These are phyloP conservation scores for Pristionchus maxplancki DNA, from an alignment of 2,888 invertebrate genomes.

Conservation along the genomic window DNA sequence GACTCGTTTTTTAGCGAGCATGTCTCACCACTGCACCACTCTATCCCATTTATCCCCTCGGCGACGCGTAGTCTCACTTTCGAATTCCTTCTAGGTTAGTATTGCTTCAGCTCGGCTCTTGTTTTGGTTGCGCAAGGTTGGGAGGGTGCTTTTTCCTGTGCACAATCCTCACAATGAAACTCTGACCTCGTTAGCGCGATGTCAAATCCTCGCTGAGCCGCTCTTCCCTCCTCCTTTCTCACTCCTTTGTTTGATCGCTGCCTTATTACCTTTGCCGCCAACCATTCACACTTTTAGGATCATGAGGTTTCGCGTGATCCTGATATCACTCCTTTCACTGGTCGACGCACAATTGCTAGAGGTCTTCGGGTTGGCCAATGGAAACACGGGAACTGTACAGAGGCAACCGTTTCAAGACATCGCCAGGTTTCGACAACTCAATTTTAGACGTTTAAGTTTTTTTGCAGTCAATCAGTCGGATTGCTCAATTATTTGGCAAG, in stretches of 20 bases:
- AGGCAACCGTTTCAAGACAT: conserved; percentile 65
- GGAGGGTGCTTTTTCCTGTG: background rate
- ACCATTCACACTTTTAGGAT: too few relatives aligned
- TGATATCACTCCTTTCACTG: background rate
- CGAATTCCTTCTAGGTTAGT: background rate
- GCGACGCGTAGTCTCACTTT: background rate
- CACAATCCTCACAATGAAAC: conserved; percentile 29
- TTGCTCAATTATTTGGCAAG: conserved; percentile 65
- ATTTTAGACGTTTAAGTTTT: background rate
- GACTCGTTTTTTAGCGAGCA: conserved; percentile 3
- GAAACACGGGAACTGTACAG: conserved; percentile 65
- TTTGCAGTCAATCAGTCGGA: conserved; percentile 66
- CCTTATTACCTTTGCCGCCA: background rate
- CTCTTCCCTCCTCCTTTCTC: conserved; percentile 30
- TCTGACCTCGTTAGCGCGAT: conserved; percentile 43
- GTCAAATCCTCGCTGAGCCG: conserved; percentile 13
- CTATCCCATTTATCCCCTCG: background rate
- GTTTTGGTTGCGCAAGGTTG: conserved; percentile 9
- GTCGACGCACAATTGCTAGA: conserved; percentile 60
- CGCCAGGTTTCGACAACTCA: conserved; percentile 57
- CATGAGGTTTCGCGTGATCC: background rate
- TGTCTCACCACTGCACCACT: background rate
- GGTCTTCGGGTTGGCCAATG: conserved; percentile 66
- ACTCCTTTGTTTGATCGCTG: background rate
- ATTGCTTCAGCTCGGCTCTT: background rate